Percentiles rank a stretch among this genome's conserved stretches.
Conservation (phyloP, 2,113 vertebrate genomes). For the Cochlearius cochlearius region DNA sequence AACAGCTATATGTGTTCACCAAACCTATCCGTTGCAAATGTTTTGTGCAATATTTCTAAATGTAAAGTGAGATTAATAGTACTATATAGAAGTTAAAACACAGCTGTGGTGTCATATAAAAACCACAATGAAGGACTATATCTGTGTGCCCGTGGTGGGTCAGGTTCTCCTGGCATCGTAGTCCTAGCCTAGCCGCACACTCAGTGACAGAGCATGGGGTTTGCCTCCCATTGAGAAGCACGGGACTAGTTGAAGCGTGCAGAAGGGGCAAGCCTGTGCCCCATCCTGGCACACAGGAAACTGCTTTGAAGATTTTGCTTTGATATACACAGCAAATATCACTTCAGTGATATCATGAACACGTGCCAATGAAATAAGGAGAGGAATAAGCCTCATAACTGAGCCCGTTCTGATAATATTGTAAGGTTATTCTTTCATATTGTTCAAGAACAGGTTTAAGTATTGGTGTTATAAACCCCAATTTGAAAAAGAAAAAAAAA, state of each 20-base stretch:
- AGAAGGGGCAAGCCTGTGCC: neutral
- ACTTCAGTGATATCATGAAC: neutral
- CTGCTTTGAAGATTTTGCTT: neutral
- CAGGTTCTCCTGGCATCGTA: neutral
- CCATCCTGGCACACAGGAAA: neutral
- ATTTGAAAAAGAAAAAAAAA: neutral
- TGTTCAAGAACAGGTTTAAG: neutral
- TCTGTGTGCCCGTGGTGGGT: neutral
- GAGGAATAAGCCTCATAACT: neutral
- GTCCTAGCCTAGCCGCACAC: neutral
- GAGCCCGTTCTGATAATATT: neutral
- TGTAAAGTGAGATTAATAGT: neutral
- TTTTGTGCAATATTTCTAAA: neutral
- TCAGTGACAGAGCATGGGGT: neutral
- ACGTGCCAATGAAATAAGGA: neutral
- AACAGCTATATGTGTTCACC: no score
- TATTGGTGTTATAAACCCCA: neutral
- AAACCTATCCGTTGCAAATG: neutral
- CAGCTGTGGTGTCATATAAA: neutral
- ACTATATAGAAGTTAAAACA: neutral
- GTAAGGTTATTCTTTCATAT: neutral
- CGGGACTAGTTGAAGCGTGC: fast-evolving
- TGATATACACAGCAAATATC: neutral
- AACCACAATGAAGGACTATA: neutral
- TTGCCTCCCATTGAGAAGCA: neutral